These are phyloP conservation scores for Sapayoa aenigma DNA, from an alignment of 2,113 vertebrate genomes.

Conservation along the genomic window DNA sequence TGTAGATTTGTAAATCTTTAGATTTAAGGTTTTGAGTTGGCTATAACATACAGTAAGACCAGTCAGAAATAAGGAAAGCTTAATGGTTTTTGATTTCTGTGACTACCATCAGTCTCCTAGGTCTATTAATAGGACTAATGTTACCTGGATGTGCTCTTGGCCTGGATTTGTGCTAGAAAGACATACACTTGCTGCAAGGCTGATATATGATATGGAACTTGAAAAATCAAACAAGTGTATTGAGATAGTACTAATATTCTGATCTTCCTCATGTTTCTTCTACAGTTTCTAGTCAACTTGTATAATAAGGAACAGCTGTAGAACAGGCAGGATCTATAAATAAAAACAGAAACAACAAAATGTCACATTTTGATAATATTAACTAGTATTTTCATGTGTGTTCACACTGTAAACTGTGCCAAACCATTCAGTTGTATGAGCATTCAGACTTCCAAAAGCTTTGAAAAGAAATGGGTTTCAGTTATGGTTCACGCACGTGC, in stretches of 20 bases:
- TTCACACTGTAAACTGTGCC: slow-evolving; percentile 36
- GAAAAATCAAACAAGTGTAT: slow-evolving; percentile 4
- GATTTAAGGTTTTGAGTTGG: background rate
- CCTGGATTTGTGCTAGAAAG: background rate
- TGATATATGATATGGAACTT: background rate
- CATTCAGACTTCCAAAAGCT: slow-evolving; percentile 41
- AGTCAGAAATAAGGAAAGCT: background rate
- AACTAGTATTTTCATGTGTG: slow-evolving; percentile 37
- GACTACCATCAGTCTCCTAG: background rate
- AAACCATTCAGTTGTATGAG: slow-evolving; percentile 51
- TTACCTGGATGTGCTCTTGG: background rate
- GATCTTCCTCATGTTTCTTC: background rate
- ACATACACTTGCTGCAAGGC: background rate
- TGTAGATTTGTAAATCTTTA: background rate
- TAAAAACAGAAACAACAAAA: slow-evolving; percentile 70
- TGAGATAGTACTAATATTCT: background rate
- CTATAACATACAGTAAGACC: background rate
- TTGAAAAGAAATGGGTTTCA: background rate
- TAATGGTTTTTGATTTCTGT: background rate
- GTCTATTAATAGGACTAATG: background rate
- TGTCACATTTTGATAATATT: slow-evolving; percentile 47
- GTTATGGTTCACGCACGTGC: slow-evolving; percentile 26
- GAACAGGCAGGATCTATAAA: slow-evolving; percentile 63
- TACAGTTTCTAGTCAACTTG: slow-evolving; percentile 17
- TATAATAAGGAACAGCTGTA: slow-evolving; percentile 14